phyloP scores from a whole-genome alignment of 2,113 vertebrate genomes.

The Tragulus kanchil region DNA sequence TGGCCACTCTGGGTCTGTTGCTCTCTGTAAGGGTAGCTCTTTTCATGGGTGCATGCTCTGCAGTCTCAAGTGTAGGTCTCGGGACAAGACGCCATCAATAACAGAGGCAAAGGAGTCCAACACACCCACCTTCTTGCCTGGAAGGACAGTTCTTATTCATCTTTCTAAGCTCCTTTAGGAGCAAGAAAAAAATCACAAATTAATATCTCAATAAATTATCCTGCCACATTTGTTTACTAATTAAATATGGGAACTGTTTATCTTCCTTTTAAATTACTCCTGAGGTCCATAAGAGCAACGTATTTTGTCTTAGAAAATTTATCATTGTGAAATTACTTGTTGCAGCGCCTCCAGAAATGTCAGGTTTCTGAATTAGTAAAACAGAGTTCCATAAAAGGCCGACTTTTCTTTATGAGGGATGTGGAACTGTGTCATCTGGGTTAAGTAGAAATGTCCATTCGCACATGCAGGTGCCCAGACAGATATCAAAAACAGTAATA shows the following conservation, averaged over 20 bases:
- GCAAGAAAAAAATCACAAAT: not conserved
- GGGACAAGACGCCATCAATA: not conserved
- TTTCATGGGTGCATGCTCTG: not conserved
- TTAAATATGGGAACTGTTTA: conserved; percentile 45
- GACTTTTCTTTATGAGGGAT: not conserved
- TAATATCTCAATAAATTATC: conserved; percentile 65
- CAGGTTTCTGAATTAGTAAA: conserved; percentile 35
- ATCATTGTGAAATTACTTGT: conserved; percentile 54
- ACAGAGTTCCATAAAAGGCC: not conserved
- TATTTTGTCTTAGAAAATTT: conserved; percentile 60
- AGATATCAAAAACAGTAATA: not conserved
- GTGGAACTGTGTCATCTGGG: not conserved
- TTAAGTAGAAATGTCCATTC: not conserved
- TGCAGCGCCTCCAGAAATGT: conserved; percentile 6
- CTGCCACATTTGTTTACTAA: conserved; percentile 57
- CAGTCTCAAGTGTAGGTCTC: not conserved
- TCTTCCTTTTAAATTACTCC: conserved; percentile 67
- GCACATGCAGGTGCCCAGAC: not conserved
- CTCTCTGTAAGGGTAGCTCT: not conserved
- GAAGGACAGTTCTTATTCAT: not conserved
- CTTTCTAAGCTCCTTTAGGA: not conserved
- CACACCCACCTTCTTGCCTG: not conserved
- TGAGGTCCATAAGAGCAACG: not conserved
- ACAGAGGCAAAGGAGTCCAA: not conserved
- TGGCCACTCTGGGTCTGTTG: not conserved